Evolutionary conservation across 2,888 invertebrate species (phyloP).

Genomic region (Pemphredon lugubris): DNA sequence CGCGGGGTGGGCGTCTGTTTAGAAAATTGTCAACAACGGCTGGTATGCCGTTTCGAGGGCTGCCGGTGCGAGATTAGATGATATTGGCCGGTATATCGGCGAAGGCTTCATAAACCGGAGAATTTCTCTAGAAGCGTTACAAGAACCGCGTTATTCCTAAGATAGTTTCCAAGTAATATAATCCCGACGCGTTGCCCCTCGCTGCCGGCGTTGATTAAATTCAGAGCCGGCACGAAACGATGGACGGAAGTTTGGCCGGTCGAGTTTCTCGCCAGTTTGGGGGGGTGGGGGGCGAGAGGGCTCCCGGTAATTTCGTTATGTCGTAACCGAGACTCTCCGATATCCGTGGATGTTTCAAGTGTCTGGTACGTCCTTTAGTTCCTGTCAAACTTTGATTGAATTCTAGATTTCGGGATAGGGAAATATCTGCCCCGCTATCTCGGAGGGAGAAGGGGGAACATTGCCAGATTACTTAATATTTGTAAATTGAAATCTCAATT

Average conservation of each 20-base stretch:
- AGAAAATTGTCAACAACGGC: too few relatives aligned
- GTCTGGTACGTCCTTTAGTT: slow-evolving; percentile 1
- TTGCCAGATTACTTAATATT: too few relatives aligned
- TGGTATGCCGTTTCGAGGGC: too few relatives aligned
- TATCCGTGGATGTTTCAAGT: slow-evolving; percentile 13
- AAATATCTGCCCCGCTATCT: too few relatives aligned
- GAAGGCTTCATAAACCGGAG: slow-evolving; percentile 12
- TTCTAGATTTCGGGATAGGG: slow-evolving; percentile 15
- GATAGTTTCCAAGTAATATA: slow-evolving; percentile 74
- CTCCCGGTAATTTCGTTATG: slow-evolving; percentile 56
- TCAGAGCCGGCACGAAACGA: slow-evolving; percentile 59
- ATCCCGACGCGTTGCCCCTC: slow-evolving; percentile 45
- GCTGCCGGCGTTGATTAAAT: slow-evolving; percentile 70
- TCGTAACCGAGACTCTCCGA: slow-evolving; percentile 34
- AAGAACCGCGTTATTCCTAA: slow-evolving; percentile 58
- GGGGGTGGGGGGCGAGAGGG: not conserved
- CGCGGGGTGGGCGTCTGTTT: too few relatives aligned
- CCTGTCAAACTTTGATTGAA: slow-evolving; percentile 43
- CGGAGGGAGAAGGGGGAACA: too few relatives aligned
- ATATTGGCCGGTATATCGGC: slow-evolving; percentile 34
- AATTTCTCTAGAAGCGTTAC: slow-evolving; percentile 33
- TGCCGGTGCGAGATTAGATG: slow-evolving; percentile 28
- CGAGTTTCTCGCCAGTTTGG: slow-evolving; percentile 43
- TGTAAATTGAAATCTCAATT: too few relatives aligned
- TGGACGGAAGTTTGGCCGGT: slow-evolving; percentile 49